Conservation (phyloP, 2,888 invertebrate genomes). For the Pristionchus arcanus region DNA sequence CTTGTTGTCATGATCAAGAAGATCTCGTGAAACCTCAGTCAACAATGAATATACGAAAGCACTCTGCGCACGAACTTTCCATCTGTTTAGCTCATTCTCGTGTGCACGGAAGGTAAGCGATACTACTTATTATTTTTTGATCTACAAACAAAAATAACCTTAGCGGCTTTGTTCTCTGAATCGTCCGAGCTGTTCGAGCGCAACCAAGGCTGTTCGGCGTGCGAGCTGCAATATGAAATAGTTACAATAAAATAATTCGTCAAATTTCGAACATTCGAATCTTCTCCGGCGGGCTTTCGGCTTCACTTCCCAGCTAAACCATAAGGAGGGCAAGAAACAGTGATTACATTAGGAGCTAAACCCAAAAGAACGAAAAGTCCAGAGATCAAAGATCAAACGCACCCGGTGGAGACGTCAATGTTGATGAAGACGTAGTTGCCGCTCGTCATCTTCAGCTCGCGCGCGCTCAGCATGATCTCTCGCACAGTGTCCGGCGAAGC, state of each 20-base stretch:
- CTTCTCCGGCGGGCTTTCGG: background rate
- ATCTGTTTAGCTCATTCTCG: no score
- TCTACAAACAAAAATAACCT: constrained; percentile 80
- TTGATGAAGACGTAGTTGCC: constrained; percentile 99
- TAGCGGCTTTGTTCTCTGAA: constrained; percentile 89
- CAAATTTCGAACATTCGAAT: background rate
- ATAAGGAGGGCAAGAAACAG: background rate
- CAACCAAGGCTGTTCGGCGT: constrained; percentile 88
- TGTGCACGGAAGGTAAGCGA: no score
- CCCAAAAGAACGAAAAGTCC: background rate
- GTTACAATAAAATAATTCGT: background rate
- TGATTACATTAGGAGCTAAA: no score
- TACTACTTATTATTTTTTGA: no score
- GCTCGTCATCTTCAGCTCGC: constrained; percentile 94
- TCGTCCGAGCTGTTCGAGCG: constrained; percentile 86
- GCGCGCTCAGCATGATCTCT: constrained; percentile 94
- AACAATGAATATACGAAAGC: no score
- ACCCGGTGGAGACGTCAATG: constrained; percentile 96
- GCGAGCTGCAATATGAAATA: constrained; percentile 78
- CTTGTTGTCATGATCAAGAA: no score
- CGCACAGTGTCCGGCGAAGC: constrained; percentile 90
- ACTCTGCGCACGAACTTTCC: no score
- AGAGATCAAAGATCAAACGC: constrained; percentile 73
- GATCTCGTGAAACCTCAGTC: no score
- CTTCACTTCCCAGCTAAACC: background rate